Conservation (phyloP, 2,888 invertebrate species). For the Pogonocherus hispidulus region DNA sequence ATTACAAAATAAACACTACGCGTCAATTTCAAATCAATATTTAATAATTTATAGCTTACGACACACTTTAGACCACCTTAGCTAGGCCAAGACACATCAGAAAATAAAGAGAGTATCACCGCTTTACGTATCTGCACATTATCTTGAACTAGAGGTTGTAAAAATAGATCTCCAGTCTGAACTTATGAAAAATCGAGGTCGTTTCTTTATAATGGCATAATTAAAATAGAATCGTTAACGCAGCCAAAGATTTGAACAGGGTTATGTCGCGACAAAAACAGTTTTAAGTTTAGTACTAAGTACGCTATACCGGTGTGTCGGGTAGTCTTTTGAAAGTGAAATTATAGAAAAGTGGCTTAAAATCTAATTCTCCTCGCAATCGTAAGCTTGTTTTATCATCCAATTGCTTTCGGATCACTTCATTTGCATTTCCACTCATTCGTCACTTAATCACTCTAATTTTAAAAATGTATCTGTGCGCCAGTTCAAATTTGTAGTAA, state of each 20-base stretch:
- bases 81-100: neutral
- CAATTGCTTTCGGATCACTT: neutral
- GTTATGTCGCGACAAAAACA: constrained; percentile 32
- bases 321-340: neutral
- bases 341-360: constrained; percentile 5
- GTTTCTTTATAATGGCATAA: constrained; percentile 31
- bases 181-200: constrained; percentile 25
- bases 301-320: constrained; percentile 14
- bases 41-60: neutral
- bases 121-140: neutral
- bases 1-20: neutral
- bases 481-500: neutral
- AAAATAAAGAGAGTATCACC: neutral
- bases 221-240: constrained; percentile 40
- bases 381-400: constrained; percentile 7
- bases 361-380: neutral
- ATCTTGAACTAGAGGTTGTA: constrained; percentile 1
- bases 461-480: neutral
- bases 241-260: constrained; percentile 32
- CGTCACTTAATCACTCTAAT: constrained; percentile 6
- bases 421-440: neutral
- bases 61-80: neutral
- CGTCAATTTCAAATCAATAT: neutral
- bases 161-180: constrained; percentile 27
- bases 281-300: constrained; percentile 16